phyloP scores from a whole-genome alignment of 2,797 vertebrate species.

The Psittacula echo region DNA sequence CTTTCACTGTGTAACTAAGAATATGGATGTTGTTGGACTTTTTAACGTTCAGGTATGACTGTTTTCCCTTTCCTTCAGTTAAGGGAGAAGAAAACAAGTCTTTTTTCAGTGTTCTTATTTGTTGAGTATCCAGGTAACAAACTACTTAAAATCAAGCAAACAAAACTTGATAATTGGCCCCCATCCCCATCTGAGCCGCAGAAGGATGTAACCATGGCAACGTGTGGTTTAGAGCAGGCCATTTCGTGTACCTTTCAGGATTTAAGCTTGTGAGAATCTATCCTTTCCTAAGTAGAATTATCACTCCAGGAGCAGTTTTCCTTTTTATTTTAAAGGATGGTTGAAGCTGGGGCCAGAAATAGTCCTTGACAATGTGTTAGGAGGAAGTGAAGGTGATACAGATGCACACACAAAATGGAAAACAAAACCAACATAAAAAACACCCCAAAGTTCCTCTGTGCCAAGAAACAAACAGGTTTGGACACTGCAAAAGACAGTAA shows the following conservation, averaged over 20 bases:
- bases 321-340: slow-evolving; percentile 66
- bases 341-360: slow-evolving; percentile 51
- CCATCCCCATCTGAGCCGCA: slow-evolving; percentile 74
- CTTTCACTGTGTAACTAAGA: slow-evolving; percentile 20
- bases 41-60: slow-evolving; percentile 21
- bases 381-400: not conserved
- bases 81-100: slow-evolving; percentile 69
- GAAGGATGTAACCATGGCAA: slow-evolving; percentile 79
- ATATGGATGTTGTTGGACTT: not conserved
- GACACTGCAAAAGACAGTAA: slow-evolving; percentile 38
- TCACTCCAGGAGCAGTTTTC: slow-evolving; percentile 65
- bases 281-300: slow-evolving; percentile 75
- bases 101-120: slow-evolving; percentile 75
- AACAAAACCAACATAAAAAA: not conserved
- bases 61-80: slow-evolving; percentile 63
- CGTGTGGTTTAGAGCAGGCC: slow-evolving; percentile 69
- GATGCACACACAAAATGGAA: not conserved
- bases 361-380: slow-evolving; percentile 34
- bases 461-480: slow-evolving; percentile 31
- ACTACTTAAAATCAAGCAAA: slow-evolving; percentile 82
- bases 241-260: slow-evolving; percentile 75
- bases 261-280: slow-evolving; percentile 75
- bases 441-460: not conserved
- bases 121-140: slow-evolving; percentile 83
- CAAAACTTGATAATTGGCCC: slow-evolving; percentile 82